Evolutionary conservation across 2,888 invertebrate genomes (phyloP).

Genomic region (Orthosia cruda): DNA sequence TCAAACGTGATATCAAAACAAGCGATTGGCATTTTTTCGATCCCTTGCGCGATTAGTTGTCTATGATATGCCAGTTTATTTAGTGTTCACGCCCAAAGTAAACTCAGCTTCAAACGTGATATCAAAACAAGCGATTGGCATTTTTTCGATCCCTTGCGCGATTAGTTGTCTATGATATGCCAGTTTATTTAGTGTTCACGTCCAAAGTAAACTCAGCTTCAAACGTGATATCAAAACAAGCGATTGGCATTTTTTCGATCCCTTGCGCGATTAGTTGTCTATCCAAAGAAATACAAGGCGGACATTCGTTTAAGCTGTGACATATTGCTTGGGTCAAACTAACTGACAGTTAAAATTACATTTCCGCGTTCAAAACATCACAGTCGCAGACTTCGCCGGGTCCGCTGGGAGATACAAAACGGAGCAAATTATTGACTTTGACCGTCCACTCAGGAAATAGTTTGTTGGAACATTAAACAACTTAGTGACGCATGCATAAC

Average conservation of each 20-base stretch:
- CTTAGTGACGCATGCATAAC: conserved; percentile 58
- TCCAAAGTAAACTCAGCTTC: no score
- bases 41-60: no score
- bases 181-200: no score
- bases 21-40: no score
- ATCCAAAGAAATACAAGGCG: conserved; percentile 15
- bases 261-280: conserved; percentile 23
- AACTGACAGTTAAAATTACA: conserved; percentile 72
- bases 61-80: no score
- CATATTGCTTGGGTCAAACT: conserved; percentile 63
- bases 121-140: no score
- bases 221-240: conserved; percentile 73
- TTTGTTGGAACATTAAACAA: conserved; percentile 61
- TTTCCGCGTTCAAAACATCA: conserved; percentile 70
- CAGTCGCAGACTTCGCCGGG: conserved; percentile 61
- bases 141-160: no score
- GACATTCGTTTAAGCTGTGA: conserved; percentile 22
- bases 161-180: no score
- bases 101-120: no score
- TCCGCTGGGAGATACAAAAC: conserved; percentile 69
- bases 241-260: conserved; percentile 50
- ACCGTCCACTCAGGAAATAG: conserved; percentile 58
- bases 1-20: no score
- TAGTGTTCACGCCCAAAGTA: no score
- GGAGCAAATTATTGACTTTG: conserved; percentile 67